Base-by-base conservation (phyloP, 1,140 invertebrate species). In the Drosophila cardini region DNA sequence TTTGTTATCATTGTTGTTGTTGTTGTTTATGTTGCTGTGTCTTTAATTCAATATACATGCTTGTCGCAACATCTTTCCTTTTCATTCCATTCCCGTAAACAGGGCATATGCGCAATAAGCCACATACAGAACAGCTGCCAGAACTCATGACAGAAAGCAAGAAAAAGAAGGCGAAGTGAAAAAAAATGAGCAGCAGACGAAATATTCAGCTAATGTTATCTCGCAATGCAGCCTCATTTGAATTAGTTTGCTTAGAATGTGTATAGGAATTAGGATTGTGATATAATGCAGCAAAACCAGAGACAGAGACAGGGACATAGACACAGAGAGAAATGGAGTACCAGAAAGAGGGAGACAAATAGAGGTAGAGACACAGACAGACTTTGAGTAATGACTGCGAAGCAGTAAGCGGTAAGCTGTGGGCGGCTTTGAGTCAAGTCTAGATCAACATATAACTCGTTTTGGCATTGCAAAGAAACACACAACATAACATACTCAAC, bases 341-440 rank as follows among this genome's bases (percentile, higher is more conserved):
- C 40, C 1, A 3, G 32, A 50, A 11, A 34, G 50, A 32, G 16
- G 57, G 38, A 13, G 13, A 53, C 11, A 40, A 4, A 40, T 5
- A 40, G 4, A 13, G 4, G 13, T 4, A 40, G 1, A 4, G n/a
- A 40, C 11, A n/a, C 2, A 13, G n/a, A 13, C 4, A 26, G 80
- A 84, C 80, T 65, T 85, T 84, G 81, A 84, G 81, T 85, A 84
- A 84, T 84, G 81, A 85, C 83, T 87, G 72, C 67, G 69, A 7
- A 32, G 15, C 48, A 63, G 60, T 52, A 64, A 64, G 18, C 36
- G 18, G 43, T 43, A 30, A 11, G 42, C 75, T 38, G 18, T 43
- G 70, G 46, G 13, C 30, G 11, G 65, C 53, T 70, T 48, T 48
- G 9, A 58, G 26, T 46, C 38, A 32, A 55, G 71, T 61, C 56